Evolutionary conservation across 2,113 vertebrate genomes (phyloP).

Genomic region (Hyperopisus bebe): DNA sequence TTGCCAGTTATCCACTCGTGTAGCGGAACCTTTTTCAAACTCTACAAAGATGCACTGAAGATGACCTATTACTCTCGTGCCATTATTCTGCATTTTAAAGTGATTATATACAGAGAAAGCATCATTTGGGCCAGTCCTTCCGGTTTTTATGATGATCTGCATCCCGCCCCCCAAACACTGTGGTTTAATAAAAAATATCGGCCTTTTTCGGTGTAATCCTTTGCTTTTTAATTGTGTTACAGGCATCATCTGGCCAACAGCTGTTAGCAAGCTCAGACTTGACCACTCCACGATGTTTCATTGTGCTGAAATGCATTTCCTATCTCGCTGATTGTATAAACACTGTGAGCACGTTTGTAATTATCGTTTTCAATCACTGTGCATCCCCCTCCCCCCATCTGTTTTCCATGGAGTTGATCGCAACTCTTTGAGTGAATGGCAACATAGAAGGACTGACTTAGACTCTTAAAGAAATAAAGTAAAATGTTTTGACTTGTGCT

Average conservation of each 20-base stretch:
- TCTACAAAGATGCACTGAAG: neutral
- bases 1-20: neutral
- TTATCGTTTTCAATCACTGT: neutral
- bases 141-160: neutral
- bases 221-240: neutral
- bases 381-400: neutral
- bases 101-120: neutral
- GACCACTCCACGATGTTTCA: neutral
- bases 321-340: neutral
- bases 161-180: neutral
- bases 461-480: neutral
- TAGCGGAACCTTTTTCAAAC: neutral
- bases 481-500: neutral
- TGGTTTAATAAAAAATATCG: neutral
- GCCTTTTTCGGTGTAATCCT: neutral
- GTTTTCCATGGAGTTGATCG: neutral
- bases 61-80: neutral
- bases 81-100: neutral
- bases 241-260: neutral
- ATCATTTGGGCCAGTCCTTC: neutral
- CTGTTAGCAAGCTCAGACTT: neutral
- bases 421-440: neutral
- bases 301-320: neutral
- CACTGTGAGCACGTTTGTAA: conserved; percentile 8
- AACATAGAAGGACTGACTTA: neutral